phyloP scores from a whole-genome alignment of 2,113 vertebrate species.

The Sinocyclocheilus rhinocerous region DNA sequence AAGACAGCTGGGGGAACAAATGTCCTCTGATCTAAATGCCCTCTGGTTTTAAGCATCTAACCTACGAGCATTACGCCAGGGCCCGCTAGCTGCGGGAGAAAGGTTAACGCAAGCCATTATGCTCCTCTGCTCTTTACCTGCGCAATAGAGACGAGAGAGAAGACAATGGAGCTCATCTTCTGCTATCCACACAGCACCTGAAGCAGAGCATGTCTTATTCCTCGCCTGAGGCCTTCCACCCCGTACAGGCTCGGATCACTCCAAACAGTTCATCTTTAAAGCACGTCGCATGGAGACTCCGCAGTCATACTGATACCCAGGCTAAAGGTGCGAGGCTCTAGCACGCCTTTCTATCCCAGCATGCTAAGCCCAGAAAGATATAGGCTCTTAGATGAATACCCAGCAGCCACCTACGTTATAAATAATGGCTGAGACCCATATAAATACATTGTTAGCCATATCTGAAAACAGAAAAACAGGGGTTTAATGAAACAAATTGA shows the following conservation, averaged over 20 bases:
- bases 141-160: constrained; percentile 17
- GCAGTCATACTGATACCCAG: constrained; percentile 46
- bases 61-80: constrained; percentile 54
- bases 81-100: constrained; percentile 44
- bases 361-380: constrained; percentile 47
- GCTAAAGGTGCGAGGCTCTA: constrained; percentile 50
- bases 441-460: neutral
- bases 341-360: constrained; percentile 44
- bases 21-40: constrained; percentile 54
- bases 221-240: constrained; percentile 75
- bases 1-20: constrained; percentile 47
- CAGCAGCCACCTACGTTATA: constrained; percentile 28
- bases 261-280: constrained; percentile 75
- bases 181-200: constrained; percentile 52
- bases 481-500: neutral
- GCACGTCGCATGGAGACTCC: constrained; percentile 72
- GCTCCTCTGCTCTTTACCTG: constrained; percentile 47
- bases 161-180: constrained; percentile 51
- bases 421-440: constrained; percentile 26
- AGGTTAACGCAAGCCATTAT: constrained; percentile 51
- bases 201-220: constrained; percentile 63
- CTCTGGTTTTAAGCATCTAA: constrained; percentile 53
- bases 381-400: constrained; percentile 37
- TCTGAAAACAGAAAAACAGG: neutral
- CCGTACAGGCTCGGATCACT: constrained; percentile 73